phyloP scores from a whole-genome alignment of 2,888 invertebrate genomes.

The Pandemis heparana region DNA sequence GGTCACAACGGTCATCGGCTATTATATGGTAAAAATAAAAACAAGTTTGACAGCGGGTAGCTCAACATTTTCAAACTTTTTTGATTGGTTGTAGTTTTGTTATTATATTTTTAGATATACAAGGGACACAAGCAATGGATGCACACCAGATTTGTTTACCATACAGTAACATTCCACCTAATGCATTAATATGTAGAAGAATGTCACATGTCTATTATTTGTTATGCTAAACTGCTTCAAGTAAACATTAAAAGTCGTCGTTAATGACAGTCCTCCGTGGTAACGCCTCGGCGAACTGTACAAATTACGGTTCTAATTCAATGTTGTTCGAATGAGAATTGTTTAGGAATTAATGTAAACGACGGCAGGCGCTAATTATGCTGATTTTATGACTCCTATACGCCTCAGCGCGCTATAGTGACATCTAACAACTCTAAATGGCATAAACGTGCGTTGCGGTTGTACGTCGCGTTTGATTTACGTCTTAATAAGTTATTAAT shows the following conservation, averaged over 20 bases:
- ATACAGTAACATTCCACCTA: slow-evolving; percentile 50
- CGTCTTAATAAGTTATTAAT: slow-evolving; percentile 40
- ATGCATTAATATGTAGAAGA: slow-evolving; percentile 53
- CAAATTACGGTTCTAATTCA: slow-evolving; percentile 72
- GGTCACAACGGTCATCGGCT: too few species aligned
- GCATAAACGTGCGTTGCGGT: slow-evolving; percentile 38
- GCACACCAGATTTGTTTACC: slow-evolving; percentile 34
- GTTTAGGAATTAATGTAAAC: slow-evolving; percentile 72
- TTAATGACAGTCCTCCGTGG: slow-evolving; percentile 66
- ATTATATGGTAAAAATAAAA: too few species aligned
- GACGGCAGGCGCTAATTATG: slow-evolving; percentile 66
- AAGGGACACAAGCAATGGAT: slow-evolving; percentile 12
- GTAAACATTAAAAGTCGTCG: slow-evolving; percentile 63
- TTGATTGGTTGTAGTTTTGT: too few species aligned
- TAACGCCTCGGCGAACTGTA: slow-evolving; percentile 58
- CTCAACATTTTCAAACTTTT: too few species aligned
- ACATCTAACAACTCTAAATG: slow-evolving; percentile 35
- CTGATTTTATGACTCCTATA: slow-evolving; percentile 59
- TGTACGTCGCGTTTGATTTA: slow-evolving; percentile 32
- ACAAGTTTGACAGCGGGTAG: too few species aligned
- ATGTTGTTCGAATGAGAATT: slow-evolving; percentile 66
- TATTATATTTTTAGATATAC: too few species aligned
- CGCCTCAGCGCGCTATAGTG: slow-evolving; percentile 41
- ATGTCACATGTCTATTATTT: slow-evolving; percentile 76
- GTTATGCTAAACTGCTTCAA: slow-evolving; percentile 75